phyloP scores from a whole-genome alignment of 2,888 invertebrate genomes.

The Serripes groenlandicus region DNA sequence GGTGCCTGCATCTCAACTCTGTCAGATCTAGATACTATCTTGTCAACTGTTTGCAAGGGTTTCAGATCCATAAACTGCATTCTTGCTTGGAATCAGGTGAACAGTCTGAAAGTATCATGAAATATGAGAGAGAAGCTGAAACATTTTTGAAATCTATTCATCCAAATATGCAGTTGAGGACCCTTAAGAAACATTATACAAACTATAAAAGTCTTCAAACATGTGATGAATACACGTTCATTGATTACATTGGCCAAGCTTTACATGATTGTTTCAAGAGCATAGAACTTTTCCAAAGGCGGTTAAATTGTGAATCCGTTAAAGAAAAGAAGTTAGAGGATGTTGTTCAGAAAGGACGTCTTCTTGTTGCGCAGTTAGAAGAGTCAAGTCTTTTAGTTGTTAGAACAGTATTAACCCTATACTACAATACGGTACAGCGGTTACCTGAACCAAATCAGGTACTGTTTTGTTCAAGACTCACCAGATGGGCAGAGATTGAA shows the following conservation, averaged over 20 bases:
- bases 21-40: conserved; percentile 49
- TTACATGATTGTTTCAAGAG: conserved; percentile 48
- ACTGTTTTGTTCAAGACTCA: conserved; percentile 68
- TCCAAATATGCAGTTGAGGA: conserved; percentile 24
- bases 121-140: conserved; percentile 18
- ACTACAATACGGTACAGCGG: conserved; percentile 60
- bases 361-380: conserved; percentile 65
- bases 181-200: not conserved
- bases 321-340: conserved; percentile 46
- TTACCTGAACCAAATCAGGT: conserved; percentile 71
- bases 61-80: conserved; percentile 62
- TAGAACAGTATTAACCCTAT: conserved; percentile 66
- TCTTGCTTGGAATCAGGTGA: conserved; percentile 45
- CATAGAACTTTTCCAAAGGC: conserved; percentile 25
- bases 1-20: conserved; percentile 46
- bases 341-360: conserved; percentile 60
- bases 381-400: conserved; percentile 64
- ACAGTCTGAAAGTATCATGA: not conserved
- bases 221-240: not conserved
- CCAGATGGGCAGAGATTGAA: conserved; percentile 67
- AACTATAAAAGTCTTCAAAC: not conserved
- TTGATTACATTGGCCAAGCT: conserved; percentile 47
- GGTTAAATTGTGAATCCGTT: conserved; percentile 11
- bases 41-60: conserved; percentile 66
- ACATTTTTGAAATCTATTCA: conserved; percentile 64